Evolutionary conservation across 2,797 vertebrate genomes (phyloP), one percentile per base, ranked within the genome.

Genomic region (Alosa sapidissima): DNA sequence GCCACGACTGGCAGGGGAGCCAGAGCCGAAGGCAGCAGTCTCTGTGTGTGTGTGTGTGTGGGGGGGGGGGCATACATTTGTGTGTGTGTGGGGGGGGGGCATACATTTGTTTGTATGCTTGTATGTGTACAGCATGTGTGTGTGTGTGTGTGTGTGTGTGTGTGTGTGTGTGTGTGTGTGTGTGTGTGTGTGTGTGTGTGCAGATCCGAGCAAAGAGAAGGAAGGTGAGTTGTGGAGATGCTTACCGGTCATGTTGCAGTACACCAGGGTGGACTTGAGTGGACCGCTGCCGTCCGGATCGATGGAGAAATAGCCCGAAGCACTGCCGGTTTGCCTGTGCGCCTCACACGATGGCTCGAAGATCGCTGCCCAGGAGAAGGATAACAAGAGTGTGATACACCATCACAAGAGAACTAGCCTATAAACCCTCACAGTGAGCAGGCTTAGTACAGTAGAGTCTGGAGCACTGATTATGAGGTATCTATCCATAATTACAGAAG

Each of bases 221-320:
- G 36, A 58, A 52, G 82, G 19, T 45, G 14, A 8, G 52, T 28
- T 41, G 68, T n/a, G 82, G 24, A 55, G 8, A 45, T 10, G 45
- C 16, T 51, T 19, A 62, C 8, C 41, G 14, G 94, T 95, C 91
- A 96, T 94, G 92, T 96, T 95, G 89, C 95, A 96, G 90, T 93
- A 95, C n/a, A 95, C 94, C 28, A 92, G 88, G 75, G 94, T 92
- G 0, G 94, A 92, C 55, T 78, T 89, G 88, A 96, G 93, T 6
- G 94, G 93, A n/a, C 95, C 95, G 7, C 95, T 96, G 88, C 95
- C 94, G 5, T 96, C 95, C 16, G 94, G 92, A 75, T 96, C 95
- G 54, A 96, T 92, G 68, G 94, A 89, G 84, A 94, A 96, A 81
- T 90, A 91, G 36, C 95, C 95, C 0, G 95, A 96, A 8, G 92